Evolutionary conservation across 1,140 invertebrate species (phyloP), one percentile per base, ranked within the genome.

Genomic region (Daktulosphaira vitifoliae): DNA sequence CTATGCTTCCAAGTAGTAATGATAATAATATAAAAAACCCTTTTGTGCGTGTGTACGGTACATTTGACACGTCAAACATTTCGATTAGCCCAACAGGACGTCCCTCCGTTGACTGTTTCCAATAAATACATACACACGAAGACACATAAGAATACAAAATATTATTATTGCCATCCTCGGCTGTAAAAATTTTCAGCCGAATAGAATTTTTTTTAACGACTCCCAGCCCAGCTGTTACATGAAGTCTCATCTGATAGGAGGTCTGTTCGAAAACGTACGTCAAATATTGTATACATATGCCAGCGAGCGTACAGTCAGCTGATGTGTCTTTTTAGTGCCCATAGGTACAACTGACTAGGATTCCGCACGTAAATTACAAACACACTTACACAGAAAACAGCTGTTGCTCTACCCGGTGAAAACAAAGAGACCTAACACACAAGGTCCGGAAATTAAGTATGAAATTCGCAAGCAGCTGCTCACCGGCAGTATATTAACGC

Each of bases 391-490:
- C 16, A 37, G 39, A 56, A 39, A 56, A 56, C 52, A 56, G 52
- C 52, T 56, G 52, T 56, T 56, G 52, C 38, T n/a, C 29, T 33
- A 6, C 29, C 5, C 29, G 29, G 52, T 42, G 52, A 56, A 56
- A 56, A 56, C 52, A 56, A 56, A 56, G 52, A 42, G 39, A 56
- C 20, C 38, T 11, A 33, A 33, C 5, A 33, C 29, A 33, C 29
- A 33, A 18, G 52, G 52, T 37, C 52, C 52, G 52, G 52, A 56
- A 56, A 56, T 56, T 56, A 42, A 56, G 20, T 56, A 22, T 42
- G 52, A 37, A 56, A 56, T 56, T 56, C 38, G 37, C 52, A 20
- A 26, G 51, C 51, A 53, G 51, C 51, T 39, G 51, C 26, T 22
- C 6, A 38, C 18, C 51, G 33, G 37, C 9, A 5, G n/a, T 53